Evolutionary conservation across 2,888 invertebrate genomes (phyloP).

Genomic region (Megaustenia siamemsis): DNA sequence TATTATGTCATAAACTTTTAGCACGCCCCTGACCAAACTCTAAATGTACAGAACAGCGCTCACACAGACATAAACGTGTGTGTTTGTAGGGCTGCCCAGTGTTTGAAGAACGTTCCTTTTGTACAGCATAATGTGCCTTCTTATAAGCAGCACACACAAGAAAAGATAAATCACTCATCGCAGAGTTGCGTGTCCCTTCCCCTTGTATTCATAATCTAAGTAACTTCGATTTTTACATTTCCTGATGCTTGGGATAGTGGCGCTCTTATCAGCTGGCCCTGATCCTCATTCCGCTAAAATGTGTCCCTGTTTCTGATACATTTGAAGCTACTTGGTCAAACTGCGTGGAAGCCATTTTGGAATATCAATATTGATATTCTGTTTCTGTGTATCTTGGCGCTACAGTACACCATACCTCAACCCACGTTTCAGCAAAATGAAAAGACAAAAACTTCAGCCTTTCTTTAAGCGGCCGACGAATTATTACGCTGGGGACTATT

Average conservation of each 20-base stretch:
- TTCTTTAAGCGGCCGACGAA: not conserved
- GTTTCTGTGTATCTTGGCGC: not conserved
- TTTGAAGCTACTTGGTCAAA: not conserved
- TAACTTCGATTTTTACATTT: slow-evolving; percentile 35
- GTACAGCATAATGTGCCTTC: not conserved
- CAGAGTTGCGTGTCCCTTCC: slow-evolving; percentile 3
- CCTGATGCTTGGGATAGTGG: not conserved
- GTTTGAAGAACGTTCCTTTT: not conserved
- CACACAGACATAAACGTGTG: too few species aligned
- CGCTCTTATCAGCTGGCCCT: not conserved
- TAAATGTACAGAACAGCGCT: too few species aligned
- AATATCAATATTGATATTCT: not conserved
- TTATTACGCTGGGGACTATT: not conserved
- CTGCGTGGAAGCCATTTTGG: not conserved
- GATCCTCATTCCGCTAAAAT: not conserved
- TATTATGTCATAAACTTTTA: too few species aligned
- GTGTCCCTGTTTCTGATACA: not conserved
- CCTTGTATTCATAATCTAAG: slow-evolving; percentile 21
- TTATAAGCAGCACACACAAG: not conserved
- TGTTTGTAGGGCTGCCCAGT: too few species aligned
- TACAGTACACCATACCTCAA: not conserved
- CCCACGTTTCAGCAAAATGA: not conserved
- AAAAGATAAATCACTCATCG: slow-evolving; percentile 32
- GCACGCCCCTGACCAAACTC: too few species aligned
- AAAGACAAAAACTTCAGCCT: not conserved